Conservation (phyloP, 64 coral and sea anemone genomes). For the Astreopora myriophthalma region DNA sequence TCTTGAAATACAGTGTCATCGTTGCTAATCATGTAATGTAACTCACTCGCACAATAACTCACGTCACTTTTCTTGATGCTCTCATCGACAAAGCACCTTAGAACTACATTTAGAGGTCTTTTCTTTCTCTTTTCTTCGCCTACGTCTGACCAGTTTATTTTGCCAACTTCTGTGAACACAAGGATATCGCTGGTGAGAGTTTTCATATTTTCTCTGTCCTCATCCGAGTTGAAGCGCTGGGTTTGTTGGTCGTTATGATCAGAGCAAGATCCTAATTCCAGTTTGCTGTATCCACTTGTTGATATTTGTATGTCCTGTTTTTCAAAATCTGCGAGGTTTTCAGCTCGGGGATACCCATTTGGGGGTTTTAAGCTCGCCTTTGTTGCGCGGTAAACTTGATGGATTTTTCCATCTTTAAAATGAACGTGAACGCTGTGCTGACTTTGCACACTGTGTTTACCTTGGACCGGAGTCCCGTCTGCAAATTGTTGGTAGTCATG, state of each 20-base stretch:
- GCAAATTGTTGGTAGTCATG: constrained; percentile 75
- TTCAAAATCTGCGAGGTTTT: constrained; percentile 57
- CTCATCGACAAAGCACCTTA: constrained; percentile 84
- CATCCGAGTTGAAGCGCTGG: background rate
- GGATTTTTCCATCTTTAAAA: constrained; percentile 42
- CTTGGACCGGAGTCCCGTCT: constrained; percentile 59
- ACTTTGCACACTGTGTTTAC: constrained; percentile 63
- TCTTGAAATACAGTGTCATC: constrained; percentile 30
- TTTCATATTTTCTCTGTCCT: background rate
- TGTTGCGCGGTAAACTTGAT: constrained; percentile 10
- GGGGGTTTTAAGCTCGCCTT: constrained; percentile 11
- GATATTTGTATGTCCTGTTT: constrained; percentile 71
- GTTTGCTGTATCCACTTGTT: constrained; percentile 63
- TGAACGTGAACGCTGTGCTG: constrained; percentile 15
- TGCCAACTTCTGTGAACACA: constrained; percentile 68
- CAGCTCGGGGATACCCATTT: constrained; percentile 57
- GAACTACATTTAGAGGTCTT: constrained; percentile 73
- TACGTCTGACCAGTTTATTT: constrained; percentile 76
- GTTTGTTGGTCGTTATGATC: no score
- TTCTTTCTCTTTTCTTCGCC: constrained; percentile 70
- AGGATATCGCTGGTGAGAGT: constrained; percentile 38
- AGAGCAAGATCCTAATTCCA: constrained; percentile 32
- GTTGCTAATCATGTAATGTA: constrained; percentile 72
- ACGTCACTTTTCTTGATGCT: constrained; percentile 74
- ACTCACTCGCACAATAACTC: constrained; percentile 74